phyloP scores from a whole-genome alignment of 2,888 invertebrate species.

The Pristionchus maxplancki region DNA sequence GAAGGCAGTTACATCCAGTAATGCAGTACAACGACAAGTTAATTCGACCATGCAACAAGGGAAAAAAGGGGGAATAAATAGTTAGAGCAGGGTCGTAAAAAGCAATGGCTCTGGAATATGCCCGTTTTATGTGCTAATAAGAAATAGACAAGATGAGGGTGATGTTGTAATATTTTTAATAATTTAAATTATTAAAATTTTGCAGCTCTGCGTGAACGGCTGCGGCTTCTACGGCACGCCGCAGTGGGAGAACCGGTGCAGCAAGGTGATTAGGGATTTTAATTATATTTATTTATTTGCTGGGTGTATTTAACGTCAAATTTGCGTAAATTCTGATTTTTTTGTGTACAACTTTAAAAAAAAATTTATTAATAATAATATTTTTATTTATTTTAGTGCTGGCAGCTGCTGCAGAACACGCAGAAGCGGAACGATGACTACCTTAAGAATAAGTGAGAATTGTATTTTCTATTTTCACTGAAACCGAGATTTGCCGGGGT shows the following conservation, averaged over 20 bases:
- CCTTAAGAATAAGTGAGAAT: slow-evolving; percentile 73
- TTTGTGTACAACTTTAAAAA: too few relatives aligned
- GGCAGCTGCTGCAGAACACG: slow-evolving; percentile 83
- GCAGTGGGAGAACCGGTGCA: slow-evolving; percentile 97
- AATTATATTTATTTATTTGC: too few relatives aligned
- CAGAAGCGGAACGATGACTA: slow-evolving; percentile 77
- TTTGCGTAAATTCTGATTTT: too few relatives aligned
- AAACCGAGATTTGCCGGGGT: too few relatives aligned
- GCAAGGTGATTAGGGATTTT: too few relatives aligned
- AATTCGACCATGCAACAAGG: slow-evolving; percentile 3
- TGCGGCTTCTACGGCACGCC: slow-evolving; percentile 98
- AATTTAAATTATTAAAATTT: neutral
- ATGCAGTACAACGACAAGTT: neutral
- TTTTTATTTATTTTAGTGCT: slow-evolving; percentile 82
- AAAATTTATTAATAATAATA: too few relatives aligned
- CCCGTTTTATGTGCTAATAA: neutral
- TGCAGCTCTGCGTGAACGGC: slow-evolving; percentile 81
- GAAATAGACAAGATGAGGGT: neutral
- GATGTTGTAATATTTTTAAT: neutral
- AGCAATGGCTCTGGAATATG: too few relatives aligned
- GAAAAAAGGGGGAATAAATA: neutral
- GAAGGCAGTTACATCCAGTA: slow-evolving; percentile 30
- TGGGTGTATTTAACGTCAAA: too few relatives aligned
- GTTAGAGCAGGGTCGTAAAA: slow-evolving; percentile 2
- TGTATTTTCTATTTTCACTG: too few relatives aligned